Evolutionary conservation across 2,888 invertebrate species (phyloP), one percentile per base, ranked within the genome.

Genomic region (Camptogramma bilineatum): DNA sequence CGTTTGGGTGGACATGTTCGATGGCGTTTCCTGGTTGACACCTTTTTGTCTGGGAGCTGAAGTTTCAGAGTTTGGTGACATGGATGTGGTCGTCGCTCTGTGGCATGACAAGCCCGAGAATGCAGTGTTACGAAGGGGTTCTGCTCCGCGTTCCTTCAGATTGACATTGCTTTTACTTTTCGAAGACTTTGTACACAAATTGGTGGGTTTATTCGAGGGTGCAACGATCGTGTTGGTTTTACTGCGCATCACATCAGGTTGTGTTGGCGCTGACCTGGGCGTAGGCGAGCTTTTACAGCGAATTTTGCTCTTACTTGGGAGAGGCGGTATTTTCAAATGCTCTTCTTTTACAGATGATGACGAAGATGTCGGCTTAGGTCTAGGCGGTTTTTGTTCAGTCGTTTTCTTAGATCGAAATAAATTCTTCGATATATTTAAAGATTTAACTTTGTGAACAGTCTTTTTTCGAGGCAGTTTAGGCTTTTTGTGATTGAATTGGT

Each of bases 391-490:
- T 0, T 18, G 44, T 8, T 59, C 66, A 34, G 50, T 16, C 34
- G 58, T 67, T n/a, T 67, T 79, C 55, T 63, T 68, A 1, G 69
- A 62, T 70, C 76, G 77, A 18, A 79, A 62, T 47, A 90, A 66
- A 50, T 82, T 76, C 74, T 81, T 90, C 0, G 91, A 88, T 73
- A 92, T 86, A 75, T 92, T 91, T 44, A 91, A 75, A 1, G 89
- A 90, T 75, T 92, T 93, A 0, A 93, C 84, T 83, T 91, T 93
- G 66, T 91, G 91, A 9, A 86, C 69, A 16, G 79, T 75, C 68
- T 81, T 89, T 69, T 76, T 81, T 67, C 80, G 82, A 4, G 67
- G 61, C 13, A 70, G 28, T 63, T 78, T 81, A 17, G 69, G 50
- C 24, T 65, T 67, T 53, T 52, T 64, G 54, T 60, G 68, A 66